Evolutionary conservation across 2,113 vertebrate species (phyloP).

Genomic region (Motacilla alba): DNA sequence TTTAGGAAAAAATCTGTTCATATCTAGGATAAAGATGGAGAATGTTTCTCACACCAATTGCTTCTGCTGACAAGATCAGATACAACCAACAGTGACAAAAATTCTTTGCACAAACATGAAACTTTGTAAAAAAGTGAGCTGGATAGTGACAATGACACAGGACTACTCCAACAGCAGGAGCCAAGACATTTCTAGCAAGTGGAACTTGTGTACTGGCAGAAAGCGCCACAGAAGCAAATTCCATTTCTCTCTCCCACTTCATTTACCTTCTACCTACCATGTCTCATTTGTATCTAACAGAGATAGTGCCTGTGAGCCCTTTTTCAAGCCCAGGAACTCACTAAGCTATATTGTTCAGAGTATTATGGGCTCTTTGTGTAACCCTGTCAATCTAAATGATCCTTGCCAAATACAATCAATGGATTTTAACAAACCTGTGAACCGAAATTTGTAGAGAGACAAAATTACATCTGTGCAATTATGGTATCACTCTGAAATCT

Average conservation of each 20-base stretch:
- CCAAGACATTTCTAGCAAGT: neutral
- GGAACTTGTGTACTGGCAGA: neutral
- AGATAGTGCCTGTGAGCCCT: neutral
- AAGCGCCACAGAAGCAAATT: neutral
- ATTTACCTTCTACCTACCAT: neutral
- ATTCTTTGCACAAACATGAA: neutral
- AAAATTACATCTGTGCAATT: slow-evolving; percentile 20
- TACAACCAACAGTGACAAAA: neutral
- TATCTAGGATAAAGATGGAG: slow-evolving; percentile 26
- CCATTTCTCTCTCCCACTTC: neutral
- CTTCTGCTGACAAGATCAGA: neutral
- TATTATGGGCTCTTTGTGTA: neutral
- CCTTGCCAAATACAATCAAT: slow-evolving; percentile 6
- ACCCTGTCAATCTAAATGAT: neutral
- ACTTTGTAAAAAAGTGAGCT: neutral
- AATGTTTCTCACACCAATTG: neutral
- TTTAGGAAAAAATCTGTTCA: slow-evolving; percentile 44
- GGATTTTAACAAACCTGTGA: slow-evolving; percentile 23
- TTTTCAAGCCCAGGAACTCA: neutral
- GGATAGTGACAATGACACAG: neutral
- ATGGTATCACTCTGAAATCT: neutral
- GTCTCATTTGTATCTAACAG: neutral
- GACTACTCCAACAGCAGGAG: neutral
- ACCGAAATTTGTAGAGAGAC: neutral
- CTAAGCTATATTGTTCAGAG: neutral